Evolutionary conservation across 2,888 invertebrate species (phyloP).

Genomic region (Tyria jacobaeae): DNA sequence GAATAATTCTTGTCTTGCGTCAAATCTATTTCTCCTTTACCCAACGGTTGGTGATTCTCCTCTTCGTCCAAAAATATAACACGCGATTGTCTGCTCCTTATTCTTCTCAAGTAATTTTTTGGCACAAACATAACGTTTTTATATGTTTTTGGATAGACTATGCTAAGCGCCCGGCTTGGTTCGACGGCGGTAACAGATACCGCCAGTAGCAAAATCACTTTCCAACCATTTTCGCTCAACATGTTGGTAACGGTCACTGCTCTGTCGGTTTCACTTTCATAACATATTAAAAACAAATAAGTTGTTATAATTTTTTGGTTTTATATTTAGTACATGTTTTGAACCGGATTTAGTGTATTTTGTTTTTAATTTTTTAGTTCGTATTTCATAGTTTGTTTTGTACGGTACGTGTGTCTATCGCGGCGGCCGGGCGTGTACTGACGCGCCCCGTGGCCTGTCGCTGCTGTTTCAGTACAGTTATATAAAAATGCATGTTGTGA

Average conservation of each 20-base stretch:
- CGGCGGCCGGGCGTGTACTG: slow-evolving; percentile 50
- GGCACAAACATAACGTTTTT: slow-evolving; percentile 77
- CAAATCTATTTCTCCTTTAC: slow-evolving; percentile 78
- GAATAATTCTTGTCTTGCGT: slow-evolving; percentile 69
- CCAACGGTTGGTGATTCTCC: slow-evolving; percentile 69
- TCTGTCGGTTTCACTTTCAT: slow-evolving; percentile 81
- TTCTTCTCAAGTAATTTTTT: slow-evolving; percentile 63
- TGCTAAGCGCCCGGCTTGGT: slow-evolving; percentile 75
- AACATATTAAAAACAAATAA: slow-evolving; percentile 48
- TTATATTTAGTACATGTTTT: slow-evolving; percentile 60
- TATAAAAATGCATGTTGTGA: slow-evolving; percentile 65
- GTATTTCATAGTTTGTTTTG: slow-evolving; percentile 52
- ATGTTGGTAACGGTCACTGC: slow-evolving; percentile 82
- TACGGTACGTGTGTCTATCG: slow-evolving; percentile 47
- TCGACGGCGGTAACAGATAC: slow-evolving; percentile 73
- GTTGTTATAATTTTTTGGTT: slow-evolving; percentile 44
- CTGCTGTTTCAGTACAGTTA: slow-evolving; percentile 50
- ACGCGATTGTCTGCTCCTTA: slow-evolving; percentile 61
- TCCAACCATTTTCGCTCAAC: slow-evolving; percentile 82
- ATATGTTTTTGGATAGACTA: slow-evolving; percentile 71
- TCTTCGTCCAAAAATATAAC: slow-evolving; percentile 78
- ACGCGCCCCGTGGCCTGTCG: slow-evolving; percentile 17
- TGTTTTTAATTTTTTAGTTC: slow-evolving; percentile 36
- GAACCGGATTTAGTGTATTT: slow-evolving; percentile 38
- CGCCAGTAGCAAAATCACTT: slow-evolving; percentile 77